phyloP scores from a whole-genome alignment of 2,888 invertebrate genomes.

The Athalia circularis region DNA sequence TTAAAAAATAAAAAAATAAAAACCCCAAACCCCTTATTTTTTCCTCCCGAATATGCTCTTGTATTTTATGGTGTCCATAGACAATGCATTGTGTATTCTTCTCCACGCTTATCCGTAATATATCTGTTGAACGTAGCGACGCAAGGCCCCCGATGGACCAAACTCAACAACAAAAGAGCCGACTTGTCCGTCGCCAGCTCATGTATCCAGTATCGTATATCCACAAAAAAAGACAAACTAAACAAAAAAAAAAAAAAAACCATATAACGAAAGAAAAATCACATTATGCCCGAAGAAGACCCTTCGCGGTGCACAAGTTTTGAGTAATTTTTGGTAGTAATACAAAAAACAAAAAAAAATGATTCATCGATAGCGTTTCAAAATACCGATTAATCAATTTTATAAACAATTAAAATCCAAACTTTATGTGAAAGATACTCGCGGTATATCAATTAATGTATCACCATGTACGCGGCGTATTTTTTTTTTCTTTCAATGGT shows the following conservation, averaged over 20 bases:
- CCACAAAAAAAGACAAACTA: neutral
- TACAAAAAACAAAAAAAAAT: neutral
- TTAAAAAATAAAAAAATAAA: too few species aligned
- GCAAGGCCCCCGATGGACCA: slow-evolving; percentile 31
- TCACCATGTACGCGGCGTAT: slow-evolving; percentile 34
- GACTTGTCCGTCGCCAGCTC: slow-evolving; percentile 18
- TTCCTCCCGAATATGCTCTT: slow-evolving; percentile 12
- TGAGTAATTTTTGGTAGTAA: neutral
- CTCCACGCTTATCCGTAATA: slow-evolving; percentile 50
- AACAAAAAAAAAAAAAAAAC: neutral
- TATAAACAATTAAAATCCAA: too few species aligned
- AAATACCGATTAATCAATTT: too few species aligned
- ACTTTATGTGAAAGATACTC: slow-evolving; percentile 40
- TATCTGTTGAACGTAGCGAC: slow-evolving; percentile 45
- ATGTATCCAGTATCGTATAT: slow-evolving; percentile 9
- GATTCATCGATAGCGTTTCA: too few species aligned
- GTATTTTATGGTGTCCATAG: slow-evolving; percentile 48
- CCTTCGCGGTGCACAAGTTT: neutral
- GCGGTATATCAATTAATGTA: slow-evolving; percentile 38
- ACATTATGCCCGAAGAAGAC: too few species aligned
- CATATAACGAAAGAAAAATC: too few species aligned
- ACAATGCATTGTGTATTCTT: slow-evolving; percentile 49
- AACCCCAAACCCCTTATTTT: neutral
- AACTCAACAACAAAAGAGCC: slow-evolving; percentile 45
- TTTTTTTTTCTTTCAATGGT: slow-evolving; percentile 24